These are phyloP conservation scores for Tinea semifulvella DNA, from an alignment of 2,888 invertebrate genomes.

Conservation along the genomic window DNA sequence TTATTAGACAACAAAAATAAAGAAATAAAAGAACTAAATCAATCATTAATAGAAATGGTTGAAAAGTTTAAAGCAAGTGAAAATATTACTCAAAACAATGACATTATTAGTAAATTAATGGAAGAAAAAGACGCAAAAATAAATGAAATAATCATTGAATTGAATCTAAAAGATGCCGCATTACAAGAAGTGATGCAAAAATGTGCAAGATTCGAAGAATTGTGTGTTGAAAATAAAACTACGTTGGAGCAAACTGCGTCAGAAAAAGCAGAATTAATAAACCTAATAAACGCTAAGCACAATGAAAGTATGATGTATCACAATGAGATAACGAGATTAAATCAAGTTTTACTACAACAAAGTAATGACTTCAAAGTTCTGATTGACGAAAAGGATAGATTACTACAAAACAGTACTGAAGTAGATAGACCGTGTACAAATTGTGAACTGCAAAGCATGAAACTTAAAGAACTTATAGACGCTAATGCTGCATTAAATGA, in stretches of 20 bases:
- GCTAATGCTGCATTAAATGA: conserved; percentile 41
- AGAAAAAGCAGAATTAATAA: conserved; percentile 76
- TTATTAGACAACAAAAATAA: conserved; percentile 37
- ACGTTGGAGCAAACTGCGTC: conserved; percentile 35
- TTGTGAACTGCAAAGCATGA: conserved; percentile 37
- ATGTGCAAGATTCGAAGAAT: conserved; percentile 37
- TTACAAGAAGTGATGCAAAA: conserved; percentile 27
- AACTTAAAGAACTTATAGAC: conserved; percentile 47
- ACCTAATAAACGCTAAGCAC: conserved; percentile 81
- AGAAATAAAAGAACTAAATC: conserved; percentile 45
- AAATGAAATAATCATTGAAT: background rate
- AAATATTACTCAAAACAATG: conserved; percentile 21
- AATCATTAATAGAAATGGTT: conserved; percentile 38
- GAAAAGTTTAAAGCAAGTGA: conserved; percentile 39
- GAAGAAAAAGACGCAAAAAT: conserved; percentile 34
- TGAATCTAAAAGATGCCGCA: conserved; percentile 32
- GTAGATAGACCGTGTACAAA: conserved; percentile 27
- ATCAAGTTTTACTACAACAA: conserved; percentile 66
- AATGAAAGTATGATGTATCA: conserved; percentile 87
- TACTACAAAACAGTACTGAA: conserved; percentile 27
- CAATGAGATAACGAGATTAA: conserved; percentile 82
- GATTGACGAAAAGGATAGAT: conserved; percentile 38
- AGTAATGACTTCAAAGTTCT: conserved; percentile 41
- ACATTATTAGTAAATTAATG: conserved; percentile 33
- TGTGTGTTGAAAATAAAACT: conserved; percentile 35